phyloP scores from a whole-genome alignment of 2,797 vertebrate species.

The Myotis pilosus region DNA sequence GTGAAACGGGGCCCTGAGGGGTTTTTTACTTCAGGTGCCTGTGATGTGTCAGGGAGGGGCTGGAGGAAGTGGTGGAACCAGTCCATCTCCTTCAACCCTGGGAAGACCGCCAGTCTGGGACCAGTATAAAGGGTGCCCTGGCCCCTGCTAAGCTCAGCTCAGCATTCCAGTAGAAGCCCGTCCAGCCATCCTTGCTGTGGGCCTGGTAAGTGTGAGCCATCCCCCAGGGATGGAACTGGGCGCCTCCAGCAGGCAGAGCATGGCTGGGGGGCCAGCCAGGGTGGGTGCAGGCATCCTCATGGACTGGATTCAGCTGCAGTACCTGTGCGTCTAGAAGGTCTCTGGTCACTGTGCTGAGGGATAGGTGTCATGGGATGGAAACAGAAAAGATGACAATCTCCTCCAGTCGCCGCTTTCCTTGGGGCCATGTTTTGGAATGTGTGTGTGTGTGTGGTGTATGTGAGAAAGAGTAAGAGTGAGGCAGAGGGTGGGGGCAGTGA shows the following conservation, averaged over 20 bases:
- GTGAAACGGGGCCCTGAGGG: constrained; percentile 45
- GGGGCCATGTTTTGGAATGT: neutral
- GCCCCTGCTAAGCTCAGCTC: neutral
- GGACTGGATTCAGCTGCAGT: neutral
- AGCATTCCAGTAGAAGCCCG: neutral
- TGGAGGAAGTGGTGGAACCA: constrained; percentile 68
- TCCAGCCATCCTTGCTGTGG: neutral
- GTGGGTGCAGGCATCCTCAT: neutral
- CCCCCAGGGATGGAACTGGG: neutral
- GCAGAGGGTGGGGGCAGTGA: neutral
- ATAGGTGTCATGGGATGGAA: neutral
- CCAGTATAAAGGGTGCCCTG: constrained; percentile 59
- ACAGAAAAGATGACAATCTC: neutral
- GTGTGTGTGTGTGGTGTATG: neutral
- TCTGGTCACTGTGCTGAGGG: neutral
- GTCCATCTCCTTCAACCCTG: constrained; percentile 42
- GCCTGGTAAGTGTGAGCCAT: constrained; percentile 55
- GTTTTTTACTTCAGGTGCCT: constrained; percentile 16
- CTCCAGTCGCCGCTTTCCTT: neutral
- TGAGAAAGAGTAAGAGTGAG: neutral
- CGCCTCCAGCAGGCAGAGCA: rapidly evolving
- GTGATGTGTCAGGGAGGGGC: constrained; percentile 61
- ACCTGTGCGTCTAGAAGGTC: neutral
- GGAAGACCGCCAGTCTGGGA: neutral
- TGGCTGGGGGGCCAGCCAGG: neutral